Base-by-base conservation (phyloP, 2,888 invertebrate species). In the Caenorhabditis japonica region DNA sequence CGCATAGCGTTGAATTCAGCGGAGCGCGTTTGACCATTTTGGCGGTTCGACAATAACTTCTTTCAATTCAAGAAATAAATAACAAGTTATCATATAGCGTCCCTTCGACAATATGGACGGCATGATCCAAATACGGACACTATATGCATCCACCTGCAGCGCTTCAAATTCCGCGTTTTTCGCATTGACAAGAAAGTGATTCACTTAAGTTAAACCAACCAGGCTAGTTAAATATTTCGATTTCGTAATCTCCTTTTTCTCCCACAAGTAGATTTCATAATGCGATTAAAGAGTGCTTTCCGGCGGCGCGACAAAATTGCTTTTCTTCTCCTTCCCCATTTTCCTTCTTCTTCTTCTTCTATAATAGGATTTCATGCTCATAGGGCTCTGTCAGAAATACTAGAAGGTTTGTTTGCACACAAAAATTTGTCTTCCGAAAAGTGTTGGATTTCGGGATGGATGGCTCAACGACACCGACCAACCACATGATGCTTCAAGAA, bases 221-320 rank as follows among this genome's bases (percentile, higher is more conserved):
- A 7, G 30, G 30, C 30, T 30, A 5, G 30, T 21, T 7, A 43
- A 43, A 21, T 43, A 12, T 17, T 12, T 43, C 10, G 43, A 19
- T 19, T 19, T 43, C 43, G 15, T 12, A 19, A 12, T 43, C 17
- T 43, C 21, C 43, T 19, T 30, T 33, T 56, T 56, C 44, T 39
- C 33, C 49, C 62, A 38, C 27, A 52, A 56, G 49, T 52, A 44
- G 58, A 66, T 56, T 58, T 49, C 71, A 55, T 55, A 55, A 56
- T 56, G 55, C 56, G 56, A 56, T 64, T 52, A 51, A 59, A 59
- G 53, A 46, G 64, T n/a, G 36, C 53, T 46, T 39, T 44, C 27
- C 33, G 44, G 12, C 19, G 25, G 49, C 25, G 23, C 17, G 36
- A 23, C 49, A 17, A 53, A 61, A 61, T 52, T 52, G 52, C 44